Evolutionary conservation across 23 tunicate species (phyloP), one percentile per base, ranked within the genome.

Genomic region (Ciona savignyi): DNA sequence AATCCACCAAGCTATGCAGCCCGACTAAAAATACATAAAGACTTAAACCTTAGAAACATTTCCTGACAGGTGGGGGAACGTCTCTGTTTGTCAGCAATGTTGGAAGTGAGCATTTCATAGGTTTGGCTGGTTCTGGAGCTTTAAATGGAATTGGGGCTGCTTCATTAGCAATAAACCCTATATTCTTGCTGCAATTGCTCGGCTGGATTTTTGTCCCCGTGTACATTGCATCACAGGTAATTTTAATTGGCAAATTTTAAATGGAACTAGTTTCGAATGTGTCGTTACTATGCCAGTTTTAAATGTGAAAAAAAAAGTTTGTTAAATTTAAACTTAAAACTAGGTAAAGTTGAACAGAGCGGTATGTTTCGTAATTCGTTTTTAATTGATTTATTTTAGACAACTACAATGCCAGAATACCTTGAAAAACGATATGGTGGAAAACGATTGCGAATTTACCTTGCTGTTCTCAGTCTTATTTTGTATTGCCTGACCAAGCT

Each of bases 101-200:
- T 51, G 88, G 88, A 51, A 75, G 81, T 68, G 88, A 83, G 77
- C 88, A 83, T 68, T 76, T 83, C 30, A 42, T 83, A 9, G 88
- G 88, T 3, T 56, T 83, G 23, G 88, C 88, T 25, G 88, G 88
- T 3, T 83, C 88, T 33, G 88, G 88, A 1, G 88, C 88, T 35
- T 77, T 82, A 27, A 72, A 74, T 4, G 88, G 88, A 3, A 34
- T 83, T 42, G 81, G 84, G 20, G 84, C 72, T 30, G 84, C 77
- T 22, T 76, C 84, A 29, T 80, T 76, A 76, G 84, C 72, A 31
- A 31, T 80, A 25, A 83, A 83, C 67, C 83, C 88, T 6, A n/a
- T 83, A 3, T 25, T 83, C 56, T 67, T 83, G 23, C 77, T 83
- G 6, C 88, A 83, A 70, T 32, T 83, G 70, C 77, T 83, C 3